Conservation (phyloP, 2,113 vertebrate species). For the Chaenocephalus aceratus region DNA sequence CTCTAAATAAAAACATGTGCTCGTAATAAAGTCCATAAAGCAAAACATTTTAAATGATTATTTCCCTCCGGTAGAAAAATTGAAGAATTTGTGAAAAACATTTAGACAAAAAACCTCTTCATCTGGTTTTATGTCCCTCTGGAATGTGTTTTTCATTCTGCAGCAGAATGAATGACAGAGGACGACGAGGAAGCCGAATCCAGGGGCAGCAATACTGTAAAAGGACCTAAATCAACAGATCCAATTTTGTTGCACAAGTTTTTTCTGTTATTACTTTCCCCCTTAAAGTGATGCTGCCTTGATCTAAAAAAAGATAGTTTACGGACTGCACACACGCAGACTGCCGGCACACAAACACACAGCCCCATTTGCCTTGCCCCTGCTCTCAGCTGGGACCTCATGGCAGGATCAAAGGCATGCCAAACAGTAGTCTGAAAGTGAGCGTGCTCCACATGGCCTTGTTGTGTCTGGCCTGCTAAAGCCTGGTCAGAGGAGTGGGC, state of each 20-base stretch:
- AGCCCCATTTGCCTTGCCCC: constrained; percentile 19
- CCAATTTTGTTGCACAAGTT: not conserved
- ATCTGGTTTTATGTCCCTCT: constrained; percentile 13
- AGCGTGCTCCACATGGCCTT: constrained; percentile 66
- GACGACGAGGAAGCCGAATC: not conserved
- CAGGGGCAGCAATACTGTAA: not conserved
- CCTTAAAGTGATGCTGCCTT: not conserved
- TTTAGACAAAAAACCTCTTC: not conserved
- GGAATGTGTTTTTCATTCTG: constrained; percentile 38
- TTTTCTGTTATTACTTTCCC: not conserved
- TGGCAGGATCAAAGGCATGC: constrained; percentile 64
- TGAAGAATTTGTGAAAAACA: constrained; percentile 14
- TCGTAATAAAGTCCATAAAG: not conserved
- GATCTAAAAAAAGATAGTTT: constrained; percentile 5
- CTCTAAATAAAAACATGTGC: constrained; percentile 21
- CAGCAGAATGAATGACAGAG: not conserved
- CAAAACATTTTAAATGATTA: constrained; percentile 5
- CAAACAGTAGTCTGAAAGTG: constrained; percentile 71
- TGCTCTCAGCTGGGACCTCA: constrained; percentile 51
- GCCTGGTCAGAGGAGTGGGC: constrained; percentile 56
- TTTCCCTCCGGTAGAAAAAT: not conserved
- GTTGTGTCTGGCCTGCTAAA: constrained; percentile 73
- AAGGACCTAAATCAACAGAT: not conserved
- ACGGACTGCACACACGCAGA: constrained; percentile 5
- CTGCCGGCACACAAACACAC: constrained; percentile 22